phyloP scores from a whole-genome alignment of 2,113 vertebrate genomes.

The Macrotis lagotis region DNA sequence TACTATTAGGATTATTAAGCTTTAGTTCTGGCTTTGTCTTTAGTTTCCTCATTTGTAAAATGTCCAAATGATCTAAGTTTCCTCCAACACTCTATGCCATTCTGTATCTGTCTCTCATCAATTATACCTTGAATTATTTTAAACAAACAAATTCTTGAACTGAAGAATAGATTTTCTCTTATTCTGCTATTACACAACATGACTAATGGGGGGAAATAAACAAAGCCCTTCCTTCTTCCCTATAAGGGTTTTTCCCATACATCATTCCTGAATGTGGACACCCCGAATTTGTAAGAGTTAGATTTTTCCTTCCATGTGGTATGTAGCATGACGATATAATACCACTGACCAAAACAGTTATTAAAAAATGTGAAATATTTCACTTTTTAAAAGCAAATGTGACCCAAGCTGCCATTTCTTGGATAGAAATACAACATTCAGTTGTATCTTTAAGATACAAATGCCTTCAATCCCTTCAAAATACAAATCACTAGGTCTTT shows the following conservation, averaged over 20 bases:
- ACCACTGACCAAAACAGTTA: neutral
- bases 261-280: no score
- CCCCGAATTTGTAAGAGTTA: neutral
- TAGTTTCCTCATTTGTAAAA: neutral
- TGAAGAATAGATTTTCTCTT: no score
- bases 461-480: conserved; percentile 5
- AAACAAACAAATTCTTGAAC: no score
- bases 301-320: neutral
- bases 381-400: neutral
- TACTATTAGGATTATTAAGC: no score
- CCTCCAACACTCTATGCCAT: no score
- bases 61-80: neutral
- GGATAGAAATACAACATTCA: conserved; percentile 30
- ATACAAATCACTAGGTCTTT: neutral
- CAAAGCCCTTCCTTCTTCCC: no score
- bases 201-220: no score
- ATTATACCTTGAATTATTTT: no score
- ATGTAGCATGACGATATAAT: neutral
- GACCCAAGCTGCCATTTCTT: neutral
- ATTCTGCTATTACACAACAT: no score
- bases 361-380: neutral
- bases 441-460: no score
- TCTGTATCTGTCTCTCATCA: no score
- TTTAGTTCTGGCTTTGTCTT: neutral
- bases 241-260: no score